Evolutionary conservation across 2,888 invertebrate genomes (phyloP), one percentile per base, ranked within the genome.

Genomic region (Coleophora deauratella): DNA sequence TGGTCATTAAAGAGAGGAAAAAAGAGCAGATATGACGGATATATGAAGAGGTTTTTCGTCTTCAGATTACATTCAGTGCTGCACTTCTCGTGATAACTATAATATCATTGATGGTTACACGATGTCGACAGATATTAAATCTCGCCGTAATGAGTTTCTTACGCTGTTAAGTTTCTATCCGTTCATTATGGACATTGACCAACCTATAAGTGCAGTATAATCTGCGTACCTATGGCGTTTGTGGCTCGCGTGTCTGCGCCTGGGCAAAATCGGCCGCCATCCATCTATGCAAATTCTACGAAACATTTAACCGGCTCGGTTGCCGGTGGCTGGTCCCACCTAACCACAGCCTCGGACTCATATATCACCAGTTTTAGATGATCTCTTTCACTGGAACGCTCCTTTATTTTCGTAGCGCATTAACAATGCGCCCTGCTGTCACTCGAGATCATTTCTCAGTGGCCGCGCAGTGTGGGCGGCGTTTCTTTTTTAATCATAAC

Each of bases 281-380:
- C 78, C 75, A 82, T 84, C 81, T 84, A 85, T 84, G 85, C 82
- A 81, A 82, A 84, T 85, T 81, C 80, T 68, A 67, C 67, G 81
- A 84, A 85, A 71, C 74, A 71, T 78, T 81, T 77, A 77, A 75
- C 76, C 66, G 68, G 71, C 71, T 69, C 65, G 68, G 71, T 66
- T 21, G 21, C 21, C 6, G 21, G 66, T 67, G 65, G 67, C 58
- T 66, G 68, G 67, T 71, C 70, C 70, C 62, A 69, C 67, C 63
- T 59, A 62, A 66, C 69, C 65, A 67, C 72, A 68, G 64, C 62
- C 62, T 56, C 59, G 55, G 59, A 66, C 63, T 68, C 59, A 62
- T 63, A 53, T 55, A 50, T 47, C 45, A 51, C 71, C 69, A 71
- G 55, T 41, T 40, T 59, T 52, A 53, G 43, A 42, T 58, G 69